Evolutionary conservation across 1,140 invertebrate species (phyloP), one percentile per base, ranked within the genome.

Genomic region (Tetramorium parvispinum): DNA sequence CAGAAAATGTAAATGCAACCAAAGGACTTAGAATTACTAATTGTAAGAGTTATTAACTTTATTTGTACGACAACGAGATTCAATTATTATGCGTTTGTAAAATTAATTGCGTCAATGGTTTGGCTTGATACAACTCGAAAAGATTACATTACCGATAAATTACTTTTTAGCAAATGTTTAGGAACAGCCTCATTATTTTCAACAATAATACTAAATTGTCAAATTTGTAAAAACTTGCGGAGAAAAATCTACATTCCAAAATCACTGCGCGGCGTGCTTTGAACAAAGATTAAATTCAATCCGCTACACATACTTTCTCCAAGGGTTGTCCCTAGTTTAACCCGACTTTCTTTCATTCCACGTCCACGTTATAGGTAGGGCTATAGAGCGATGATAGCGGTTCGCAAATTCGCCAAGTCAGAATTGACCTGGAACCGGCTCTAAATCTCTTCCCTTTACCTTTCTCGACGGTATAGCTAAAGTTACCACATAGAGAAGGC

Each of bases 391-490:
- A 4, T 57, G 24, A 71, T 46, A 21, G 40, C 13, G 16, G 43
- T 24, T 77, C 21, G 40, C 21, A 40, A 63, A 77, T 13, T 32
- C 24, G 18, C 57, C 24, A 57, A 76, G 53, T 57, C 73, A 57
- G n/a, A 40, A 11, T 24, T 40, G 53, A 24, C 53, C 32, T 1
- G 18, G 13, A 18, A 18, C 18, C 13, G 5, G 27, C 37, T 43
- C 3, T 59, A 21, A 53, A 37, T 18, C 27, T 76, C 24, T 71
- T n/a, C 18, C n/a, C 2, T 63, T 32, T 32, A 13, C 16, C 10
- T 63, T 32, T 63, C 10, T 63, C 43, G 32, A 32, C 32, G 3
- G 6, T 4, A 32, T 32, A 32, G 18, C 3, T 40, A 10, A 59
- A 57, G 21, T 24, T 43, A 46, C 8, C 13, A 61, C 16, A 1